Base-by-base conservation (phyloP, 2,888 invertebrate genomes). In the Cordylochernes scorpioides region DNA sequence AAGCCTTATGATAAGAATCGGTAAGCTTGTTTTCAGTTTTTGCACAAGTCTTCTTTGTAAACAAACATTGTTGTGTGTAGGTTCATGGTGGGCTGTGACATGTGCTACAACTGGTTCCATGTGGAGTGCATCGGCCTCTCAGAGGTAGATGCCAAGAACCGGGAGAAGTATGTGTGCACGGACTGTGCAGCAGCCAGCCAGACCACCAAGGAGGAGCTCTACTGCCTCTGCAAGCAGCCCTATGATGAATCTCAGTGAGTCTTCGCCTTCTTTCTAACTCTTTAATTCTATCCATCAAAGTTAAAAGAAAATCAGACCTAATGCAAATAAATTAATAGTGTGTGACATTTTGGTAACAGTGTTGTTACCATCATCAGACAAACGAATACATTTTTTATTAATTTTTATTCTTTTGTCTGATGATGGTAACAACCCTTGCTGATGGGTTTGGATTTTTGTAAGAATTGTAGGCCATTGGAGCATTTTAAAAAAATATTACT, bases 31-130 rank as follows among this genome's bases (percentile, higher is more conserved):
- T 22, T 22, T 22, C 14, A 22, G 14, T 22, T 22, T 22, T 13
- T 13, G 4, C 5, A 22, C 14, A 22, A 22, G 14, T 22, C 14
- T 22, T 1, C 5, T 4, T 22, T 13, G 5, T 5, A 4, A 13
- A 22, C 12, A 22, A 5, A 13, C 14, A 13, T 22, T 2, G 14
- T 5, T 22, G 14, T 22, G 12, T 22, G 14, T 46, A 78, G 77
- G 52, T 91, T 91, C 54, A 94, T 91, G 55, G 80, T 97, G 40
- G 86, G 84, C 34, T 97, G 97, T 57, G 88, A 91, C 57, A 61
- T 82, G 46, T 97, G 94, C 54, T 78, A 77, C 48, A 86, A 88
- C 54, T 94, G 94, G 91, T 94, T 84, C 63, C 97, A 97, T 51
- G 88, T 88, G 2, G 74, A 75, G 43, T 97, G 97, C 52, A 84